Percentiles rank a stretch among this genome's conserved stretches.
Conservation (phyloP, 2,113 vertebrate genomes). For the Marcusenius ussheri region DNA sequence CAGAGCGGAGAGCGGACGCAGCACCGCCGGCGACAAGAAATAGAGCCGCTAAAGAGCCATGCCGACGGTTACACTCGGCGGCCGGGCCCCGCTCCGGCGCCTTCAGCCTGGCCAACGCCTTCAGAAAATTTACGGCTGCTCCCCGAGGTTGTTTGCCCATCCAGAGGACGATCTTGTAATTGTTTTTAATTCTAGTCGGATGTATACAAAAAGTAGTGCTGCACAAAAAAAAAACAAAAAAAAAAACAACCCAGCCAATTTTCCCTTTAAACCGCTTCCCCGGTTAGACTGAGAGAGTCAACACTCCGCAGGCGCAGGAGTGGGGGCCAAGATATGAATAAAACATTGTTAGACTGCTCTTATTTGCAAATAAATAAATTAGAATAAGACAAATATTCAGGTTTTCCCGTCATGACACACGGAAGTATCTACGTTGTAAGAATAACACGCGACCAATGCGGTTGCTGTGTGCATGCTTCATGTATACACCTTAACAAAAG, state of each 20-base stretch:
- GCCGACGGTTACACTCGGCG: not conserved
- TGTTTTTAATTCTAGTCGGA: slow-evolving; percentile 41
- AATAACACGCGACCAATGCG: not conserved
- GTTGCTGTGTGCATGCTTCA: not conserved
- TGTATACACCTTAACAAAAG: not conserved
- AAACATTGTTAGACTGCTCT: not conserved
- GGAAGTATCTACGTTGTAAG: not conserved
- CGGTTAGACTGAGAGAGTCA: not conserved
- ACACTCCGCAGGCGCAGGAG: not conserved
- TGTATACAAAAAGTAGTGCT: slow-evolving; percentile 56
- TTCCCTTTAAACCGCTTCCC: slow-evolving; percentile 25
- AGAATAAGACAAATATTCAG: not conserved
- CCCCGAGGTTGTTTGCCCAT: not conserved
- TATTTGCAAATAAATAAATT: not conserved
- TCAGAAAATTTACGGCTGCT: not conserved
- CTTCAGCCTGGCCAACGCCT: not conserved
- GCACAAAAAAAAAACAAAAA: slow-evolving; percentile 60
- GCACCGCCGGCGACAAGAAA: slow-evolving; percentile 53
- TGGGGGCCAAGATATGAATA: not conserved
- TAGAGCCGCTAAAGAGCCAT: slow-evolving; percentile 47
- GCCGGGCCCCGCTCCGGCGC: not conserved
- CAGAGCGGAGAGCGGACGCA: slow-evolving; percentile 50
- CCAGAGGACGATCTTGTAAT: not conserved
- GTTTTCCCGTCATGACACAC: not conserved
- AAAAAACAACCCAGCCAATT: slow-evolving; percentile 34